Base-by-base conservation (phyloP, 1,140 invertebrate genomes). In the Papilio dardanus region DNA sequence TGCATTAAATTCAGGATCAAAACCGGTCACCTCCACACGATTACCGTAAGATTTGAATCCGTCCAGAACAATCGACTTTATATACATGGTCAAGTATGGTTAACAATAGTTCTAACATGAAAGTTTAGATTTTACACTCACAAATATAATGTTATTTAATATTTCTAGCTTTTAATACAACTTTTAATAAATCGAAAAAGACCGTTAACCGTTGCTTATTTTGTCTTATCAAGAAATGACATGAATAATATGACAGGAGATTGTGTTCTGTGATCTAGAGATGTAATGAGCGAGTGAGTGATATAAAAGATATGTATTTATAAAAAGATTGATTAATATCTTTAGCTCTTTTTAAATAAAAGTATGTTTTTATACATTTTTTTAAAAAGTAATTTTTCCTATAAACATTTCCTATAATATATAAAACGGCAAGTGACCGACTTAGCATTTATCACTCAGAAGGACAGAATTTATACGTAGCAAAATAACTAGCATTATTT, bases 31-130 rank as follows among this genome's bases (percentile, higher is more conserved):
- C 93, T 98, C 98, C 0, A 98, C 98, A 83, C 97, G 94, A 80
- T 97, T 96, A 0, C 98, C 98, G 84, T 99, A 99, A 0, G 99
- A 99, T 93, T 99, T 99, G 88, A 99, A 99, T 76, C 99, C 99
- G 86, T 99, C 99, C 12, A 99, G 94, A 19, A 98, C 95, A 78
- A 99, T 97, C 7, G 96, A 97, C 90, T 99, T 99, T 14, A 99
- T 97, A 91, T 97, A 96, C 99, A 99, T 99, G 58, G 82, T 71
- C 1, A 62, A 54, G 28, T 28, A 8, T 14, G 3, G 24, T 58
- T 24, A 16, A 62, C 6, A 62, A 28, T 12, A 16, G 24, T 30
- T 62, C 12, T 30, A 12, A 62, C 4, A 12, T 14, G 14, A 12
- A 62, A 62, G 14, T 30, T 28, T 1, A 14, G 24, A 5, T 24